phyloP scores from a whole-genome alignment of 2,888 invertebrate genomes.

The Frankliniella fusca region DNA sequence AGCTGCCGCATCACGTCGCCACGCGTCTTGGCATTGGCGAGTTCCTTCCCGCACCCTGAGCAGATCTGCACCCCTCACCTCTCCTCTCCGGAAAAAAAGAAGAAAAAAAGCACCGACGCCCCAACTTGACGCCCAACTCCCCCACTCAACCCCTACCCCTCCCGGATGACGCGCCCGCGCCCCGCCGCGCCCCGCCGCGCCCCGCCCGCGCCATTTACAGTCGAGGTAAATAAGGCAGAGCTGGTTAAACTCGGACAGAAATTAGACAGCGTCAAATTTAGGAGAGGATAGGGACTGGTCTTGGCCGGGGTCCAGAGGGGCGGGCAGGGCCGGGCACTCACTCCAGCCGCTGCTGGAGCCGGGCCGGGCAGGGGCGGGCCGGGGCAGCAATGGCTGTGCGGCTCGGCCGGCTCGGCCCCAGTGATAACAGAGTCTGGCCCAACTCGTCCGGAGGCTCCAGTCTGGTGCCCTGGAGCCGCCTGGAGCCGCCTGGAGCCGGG shows the following conservation, averaged over 20 bases:
- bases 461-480: not conserved
- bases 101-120: no score
- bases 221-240: not conserved
- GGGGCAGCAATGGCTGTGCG: not conserved
- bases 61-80: no score
- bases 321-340: not conserved
- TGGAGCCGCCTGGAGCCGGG: not conserved
- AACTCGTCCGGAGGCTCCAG: not conserved
- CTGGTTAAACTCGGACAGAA: not conserved
- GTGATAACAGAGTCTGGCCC: constrained; percentile 6
- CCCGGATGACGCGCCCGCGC: no score
- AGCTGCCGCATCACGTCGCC: no score
- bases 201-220: not conserved
- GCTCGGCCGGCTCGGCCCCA: not conserved
- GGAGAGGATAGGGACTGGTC: not conserved
- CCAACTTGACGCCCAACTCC: no score
- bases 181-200: not conserved
- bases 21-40: no score
- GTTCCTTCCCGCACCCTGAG: no score
- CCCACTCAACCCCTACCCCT: no score
- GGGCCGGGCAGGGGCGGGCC: not conserved
- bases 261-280: not conserved
- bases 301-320: not conserved
- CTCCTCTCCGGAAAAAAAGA: no score
- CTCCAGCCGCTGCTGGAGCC: not conserved